phyloP scores from a whole-genome alignment of 2,888 invertebrate genomes.

The Nipponacmea schrenckii region DNA sequence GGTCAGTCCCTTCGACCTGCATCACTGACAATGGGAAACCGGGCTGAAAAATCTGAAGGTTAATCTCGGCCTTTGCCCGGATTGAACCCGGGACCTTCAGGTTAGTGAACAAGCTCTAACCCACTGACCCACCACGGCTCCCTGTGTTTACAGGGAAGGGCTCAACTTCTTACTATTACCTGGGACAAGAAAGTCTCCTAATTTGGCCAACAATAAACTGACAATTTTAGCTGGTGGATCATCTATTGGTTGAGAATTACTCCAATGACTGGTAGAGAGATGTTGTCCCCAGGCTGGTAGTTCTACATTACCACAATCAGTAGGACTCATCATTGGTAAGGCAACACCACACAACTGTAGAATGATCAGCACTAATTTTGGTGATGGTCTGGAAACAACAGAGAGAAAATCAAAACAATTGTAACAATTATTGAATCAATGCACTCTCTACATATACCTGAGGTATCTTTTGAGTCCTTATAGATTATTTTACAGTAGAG shows the following conservation, averaged over 20 bases:
- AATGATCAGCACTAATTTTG: conserved; percentile 66
- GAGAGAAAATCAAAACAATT: background rate
- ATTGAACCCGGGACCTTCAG: too few relatives aligned
- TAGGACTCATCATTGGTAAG: conserved; percentile 63
- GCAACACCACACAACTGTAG: conserved; percentile 67
- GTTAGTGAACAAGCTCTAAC: too few relatives aligned
- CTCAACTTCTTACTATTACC: conserved; percentile 38
- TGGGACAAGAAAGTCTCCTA: conserved; percentile 68
- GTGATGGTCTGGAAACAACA: conserved; percentile 61
- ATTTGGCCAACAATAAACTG: conserved; percentile 64
- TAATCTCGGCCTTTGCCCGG: too few relatives aligned
- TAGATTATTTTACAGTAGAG: too few relatives aligned
- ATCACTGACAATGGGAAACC: too few relatives aligned
- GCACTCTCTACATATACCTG: background rate
- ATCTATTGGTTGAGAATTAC: conserved; percentile 48
- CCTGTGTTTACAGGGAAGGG: too few relatives aligned
- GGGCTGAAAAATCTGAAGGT: too few relatives aligned
- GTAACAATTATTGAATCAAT: background rate
- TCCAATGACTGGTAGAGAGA: conserved; percentile 47
- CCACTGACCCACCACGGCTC: too few relatives aligned
- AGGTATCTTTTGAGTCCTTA: too few relatives aligned
- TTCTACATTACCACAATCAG: conserved; percentile 63
- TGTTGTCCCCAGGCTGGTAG: conserved; percentile 64
- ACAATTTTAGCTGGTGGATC: conserved; percentile 65
- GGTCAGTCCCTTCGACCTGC: too few relatives aligned